Conservation (phyloP, 2,113 vertebrate genomes). For the Todiramphus saurophagus region DNA sequence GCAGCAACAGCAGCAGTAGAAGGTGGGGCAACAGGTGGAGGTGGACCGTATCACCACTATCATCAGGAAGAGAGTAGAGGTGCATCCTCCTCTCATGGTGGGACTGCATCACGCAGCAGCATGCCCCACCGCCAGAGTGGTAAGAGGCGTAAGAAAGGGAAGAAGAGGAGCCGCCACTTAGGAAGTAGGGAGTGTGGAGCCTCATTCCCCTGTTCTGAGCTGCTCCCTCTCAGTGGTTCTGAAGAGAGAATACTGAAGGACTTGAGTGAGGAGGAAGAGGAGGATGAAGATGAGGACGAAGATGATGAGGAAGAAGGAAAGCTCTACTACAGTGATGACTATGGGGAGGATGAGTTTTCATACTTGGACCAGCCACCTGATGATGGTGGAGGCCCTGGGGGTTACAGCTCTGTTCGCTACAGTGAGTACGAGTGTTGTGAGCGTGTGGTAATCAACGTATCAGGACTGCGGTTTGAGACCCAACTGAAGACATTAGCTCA, state of each 20-base stretch:
- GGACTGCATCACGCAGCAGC: conserved; percentile 31
- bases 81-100: conserved; percentile 71
- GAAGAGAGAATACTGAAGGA: conserved; percentile 94
- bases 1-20: conserved; percentile 83
- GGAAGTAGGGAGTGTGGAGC: conserved; percentile 63
- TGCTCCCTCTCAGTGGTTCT: conserved; percentile 90
- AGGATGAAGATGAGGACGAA: conserved; percentile 81
- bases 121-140: conserved; percentile 68
- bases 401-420: conserved; percentile 86
- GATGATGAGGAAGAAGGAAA: conserved; percentile 80
- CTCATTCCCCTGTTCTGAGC: conserved; percentile 88
- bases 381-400: conserved; percentile 68
- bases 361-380: conserved; percentile 85
- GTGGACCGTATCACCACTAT: conserved; percentile 81
- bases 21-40: conserved; percentile 70
- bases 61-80: conserved; percentile 79
- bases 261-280: conserved; percentile 88
- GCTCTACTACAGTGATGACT: conserved; percentile 82
- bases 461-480: conserved; percentile 94
- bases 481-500: conserved; percentile 94
- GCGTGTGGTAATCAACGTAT: conserved; percentile 96
- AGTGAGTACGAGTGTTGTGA: conserved; percentile 92
- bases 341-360: conserved; percentile 85
- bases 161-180: conserved; percentile 58
- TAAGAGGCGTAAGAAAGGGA: conserved; percentile 58